A percentile compares a stretch with the other conserved stretches of the same genome.
These are phyloP conservation scores for Palythoa heliodiscus DNA, from an alignment of 92 coral and sea anemone species.

Conservation along the genomic window DNA sequence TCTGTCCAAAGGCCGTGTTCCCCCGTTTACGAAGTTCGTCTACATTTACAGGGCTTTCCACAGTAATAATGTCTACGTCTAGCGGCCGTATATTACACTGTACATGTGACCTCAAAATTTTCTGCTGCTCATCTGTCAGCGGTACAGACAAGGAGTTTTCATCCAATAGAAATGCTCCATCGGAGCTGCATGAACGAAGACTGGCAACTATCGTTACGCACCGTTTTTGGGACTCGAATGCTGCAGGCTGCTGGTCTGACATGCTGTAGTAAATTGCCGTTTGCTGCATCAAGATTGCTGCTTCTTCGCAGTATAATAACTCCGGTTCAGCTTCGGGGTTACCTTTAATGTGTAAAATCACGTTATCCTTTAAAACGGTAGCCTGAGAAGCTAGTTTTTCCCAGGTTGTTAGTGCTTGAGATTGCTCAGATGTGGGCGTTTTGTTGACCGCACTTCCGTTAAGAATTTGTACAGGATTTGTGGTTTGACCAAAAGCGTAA, in stretches of 20 bases:
- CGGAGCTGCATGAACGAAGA: background rate
- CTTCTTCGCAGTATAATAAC: slow-evolving; percentile 11
- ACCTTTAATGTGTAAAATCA: background rate
- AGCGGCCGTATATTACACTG: background rate
- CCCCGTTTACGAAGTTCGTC: slow-evolving; percentile 20
- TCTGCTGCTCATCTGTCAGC: slow-evolving; percentile 3
- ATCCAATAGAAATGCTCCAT: background rate
- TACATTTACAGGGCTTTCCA: no score
- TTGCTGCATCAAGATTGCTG: slow-evolving; percentile 13
- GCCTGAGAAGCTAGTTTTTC: slow-evolving; percentile 22
- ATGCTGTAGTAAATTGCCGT: slow-evolving; percentile 11
- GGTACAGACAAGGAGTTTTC: background rate
- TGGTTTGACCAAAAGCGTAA: no score
- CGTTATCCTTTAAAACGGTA: background rate
- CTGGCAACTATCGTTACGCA: background rate
- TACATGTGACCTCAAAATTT: background rate
- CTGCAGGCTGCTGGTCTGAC: no score
- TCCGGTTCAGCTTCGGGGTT: slow-evolving; percentile 5
- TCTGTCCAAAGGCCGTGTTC: background rate
- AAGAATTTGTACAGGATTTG: no score
- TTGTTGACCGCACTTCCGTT: no score
- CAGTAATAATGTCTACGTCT: background rate
- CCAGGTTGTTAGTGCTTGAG: background rate
- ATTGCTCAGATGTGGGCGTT: no score
- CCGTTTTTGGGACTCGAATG: no score